phyloP scores from a whole-genome alignment of 2,888 invertebrate genomes.

The Erebia aethiops region DNA sequence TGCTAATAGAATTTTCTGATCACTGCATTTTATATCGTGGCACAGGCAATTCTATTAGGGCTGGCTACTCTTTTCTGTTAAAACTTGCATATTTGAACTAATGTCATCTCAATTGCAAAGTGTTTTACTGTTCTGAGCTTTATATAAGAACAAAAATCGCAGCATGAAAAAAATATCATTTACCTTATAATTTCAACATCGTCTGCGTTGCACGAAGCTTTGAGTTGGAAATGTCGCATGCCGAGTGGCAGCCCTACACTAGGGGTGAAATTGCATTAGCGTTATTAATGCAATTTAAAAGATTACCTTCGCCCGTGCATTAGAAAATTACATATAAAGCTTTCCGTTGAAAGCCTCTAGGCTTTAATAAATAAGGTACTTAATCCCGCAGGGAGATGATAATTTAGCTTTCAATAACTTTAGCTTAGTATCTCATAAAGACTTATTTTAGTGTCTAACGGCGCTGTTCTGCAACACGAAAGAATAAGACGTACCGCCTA shows the following conservation, averaged over 20 bases:
- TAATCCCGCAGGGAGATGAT: constrained; percentile 14
- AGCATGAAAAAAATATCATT: too few species aligned
- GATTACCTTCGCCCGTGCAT: constrained; percentile 26
- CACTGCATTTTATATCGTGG: constrained; percentile 34
- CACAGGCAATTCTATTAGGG: constrained; percentile 14
- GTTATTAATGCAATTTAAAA: constrained; percentile 37
- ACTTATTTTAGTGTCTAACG: not conserved
- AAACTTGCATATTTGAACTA: too few species aligned
- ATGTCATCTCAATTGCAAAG: too few species aligned
- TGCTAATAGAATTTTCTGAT: constrained; percentile 30
- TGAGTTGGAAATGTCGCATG: not conserved
- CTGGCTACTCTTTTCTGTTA: not conserved
- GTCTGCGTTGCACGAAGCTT: not conserved
- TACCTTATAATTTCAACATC: too few species aligned
- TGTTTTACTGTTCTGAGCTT: too few species aligned
- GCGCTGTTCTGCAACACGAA: too few species aligned
- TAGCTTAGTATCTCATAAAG: not conserved
- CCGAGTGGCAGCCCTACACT: constrained; percentile 11
- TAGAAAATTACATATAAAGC: constrained; percentile 21
- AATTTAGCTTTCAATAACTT: constrained; percentile 1
- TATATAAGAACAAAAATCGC: too few species aligned
- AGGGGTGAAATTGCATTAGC: constrained; percentile 34
- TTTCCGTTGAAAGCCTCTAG: constrained; percentile 16
- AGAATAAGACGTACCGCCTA: too few species aligned
- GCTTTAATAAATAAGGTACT: constrained; percentile 6